phyloP scores from a whole-genome alignment of 2,113 vertebrate genomes.

The Melozone crissalis region DNA sequence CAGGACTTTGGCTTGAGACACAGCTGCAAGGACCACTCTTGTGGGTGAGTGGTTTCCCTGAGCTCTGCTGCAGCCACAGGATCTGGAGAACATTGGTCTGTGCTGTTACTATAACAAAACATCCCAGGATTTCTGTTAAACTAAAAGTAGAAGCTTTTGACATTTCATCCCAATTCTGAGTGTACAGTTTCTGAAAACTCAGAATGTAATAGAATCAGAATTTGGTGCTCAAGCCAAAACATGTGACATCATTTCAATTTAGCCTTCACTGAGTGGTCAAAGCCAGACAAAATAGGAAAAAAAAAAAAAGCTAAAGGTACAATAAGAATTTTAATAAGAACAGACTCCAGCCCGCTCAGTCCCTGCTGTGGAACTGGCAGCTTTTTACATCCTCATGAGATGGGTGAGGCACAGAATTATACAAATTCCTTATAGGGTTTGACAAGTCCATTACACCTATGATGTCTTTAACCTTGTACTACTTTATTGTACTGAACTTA shows the following conservation, averaged over 20 bases:
- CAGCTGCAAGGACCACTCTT: background rate
- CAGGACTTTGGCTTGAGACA: background rate
- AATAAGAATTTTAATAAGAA: background rate
- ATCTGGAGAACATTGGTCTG: background rate
- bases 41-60: background rate
- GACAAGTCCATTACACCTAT: conserved; percentile 45
- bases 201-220: background rate
- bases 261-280: background rate
- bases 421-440: conserved; percentile 26
- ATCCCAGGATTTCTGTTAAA: background rate
- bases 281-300: background rate
- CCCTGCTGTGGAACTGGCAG: background rate
- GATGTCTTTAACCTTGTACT: conserved; percentile 46
- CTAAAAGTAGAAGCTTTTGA: background rate
- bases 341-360: background rate
- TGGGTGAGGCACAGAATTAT: background rate
- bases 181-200: background rate
- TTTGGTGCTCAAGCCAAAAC: background rate
- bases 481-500: conserved; percentile 32
- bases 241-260: background rate
- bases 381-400: background rate
- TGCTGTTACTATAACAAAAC: background rate
- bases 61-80: background rate
- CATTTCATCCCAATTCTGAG: background rate
- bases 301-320: background rate